These are phyloP conservation scores for Leptodactylus fallax DNA, from an alignment of 2,797 vertebrate genomes.

Conservation along the genomic window DNA sequence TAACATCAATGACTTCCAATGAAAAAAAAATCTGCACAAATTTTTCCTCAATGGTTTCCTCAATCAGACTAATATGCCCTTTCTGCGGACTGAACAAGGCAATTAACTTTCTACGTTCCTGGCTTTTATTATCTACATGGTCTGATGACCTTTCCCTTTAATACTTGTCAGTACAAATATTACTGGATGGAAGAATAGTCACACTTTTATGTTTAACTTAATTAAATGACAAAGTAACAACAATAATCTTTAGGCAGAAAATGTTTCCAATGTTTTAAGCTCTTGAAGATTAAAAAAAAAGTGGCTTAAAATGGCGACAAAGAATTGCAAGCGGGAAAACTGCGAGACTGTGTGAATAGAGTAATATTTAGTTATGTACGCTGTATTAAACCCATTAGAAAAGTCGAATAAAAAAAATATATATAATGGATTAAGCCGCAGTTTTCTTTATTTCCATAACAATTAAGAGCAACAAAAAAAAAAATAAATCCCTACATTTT, in stretches of 20 bases:
- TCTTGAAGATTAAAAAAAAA: slow-evolving; percentile 47
- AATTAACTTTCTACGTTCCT: slow-evolving; percentile 54
- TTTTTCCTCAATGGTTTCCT: slow-evolving; percentile 17
- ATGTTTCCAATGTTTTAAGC: slow-evolving; percentile 40
- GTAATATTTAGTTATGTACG: neutral
- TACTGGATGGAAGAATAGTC: slow-evolving; percentile 55
- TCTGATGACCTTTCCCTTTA: slow-evolving; percentile 55
- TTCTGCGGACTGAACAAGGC: slow-evolving; percentile 50
- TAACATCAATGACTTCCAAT: neutral
- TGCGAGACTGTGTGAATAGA: neutral
- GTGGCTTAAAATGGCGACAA: neutral
- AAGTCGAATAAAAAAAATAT: neutral
- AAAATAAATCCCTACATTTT: too few relatives aligned
- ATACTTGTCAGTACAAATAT: slow-evolving; percentile 60
- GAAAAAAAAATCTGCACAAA: neutral
- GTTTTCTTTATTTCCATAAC: neutral
- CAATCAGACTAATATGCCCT: slow-evolving; percentile 54
- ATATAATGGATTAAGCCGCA: neutral
- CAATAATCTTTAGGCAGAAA: slow-evolving; percentile 54
- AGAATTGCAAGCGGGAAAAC: neutral
- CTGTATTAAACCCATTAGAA: neutral
- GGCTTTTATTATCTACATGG: slow-evolving; percentile 54
- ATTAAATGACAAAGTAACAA: slow-evolving; percentile 61
- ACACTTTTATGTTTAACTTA: slow-evolving; percentile 52
- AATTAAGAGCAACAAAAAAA: neutral